Evolutionary conservation across 2,888 invertebrate species (phyloP).

Genomic region (Pammene aurita): DNA sequence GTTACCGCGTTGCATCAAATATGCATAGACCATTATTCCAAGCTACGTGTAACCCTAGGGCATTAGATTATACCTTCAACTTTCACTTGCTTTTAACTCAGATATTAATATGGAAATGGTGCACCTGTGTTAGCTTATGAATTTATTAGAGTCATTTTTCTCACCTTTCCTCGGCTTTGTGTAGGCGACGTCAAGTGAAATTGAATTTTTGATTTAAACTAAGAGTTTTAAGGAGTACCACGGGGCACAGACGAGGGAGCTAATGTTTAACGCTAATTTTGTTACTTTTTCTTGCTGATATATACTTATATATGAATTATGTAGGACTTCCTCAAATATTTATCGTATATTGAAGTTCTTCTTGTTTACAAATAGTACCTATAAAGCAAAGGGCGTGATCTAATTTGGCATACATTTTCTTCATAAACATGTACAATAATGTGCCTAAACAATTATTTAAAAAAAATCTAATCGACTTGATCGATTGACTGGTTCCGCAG

Average conservation of each 20-base stretch:
- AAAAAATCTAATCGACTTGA: too few species aligned
- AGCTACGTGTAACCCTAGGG: conserved; percentile 15
- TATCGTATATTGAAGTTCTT: too few species aligned
- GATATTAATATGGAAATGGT: conserved; percentile 37
- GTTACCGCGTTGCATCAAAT: background rate
- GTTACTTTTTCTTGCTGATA: background rate
- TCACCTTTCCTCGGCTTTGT: conserved; percentile 18
- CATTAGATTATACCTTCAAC: conserved; percentile 14
- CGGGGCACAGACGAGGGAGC: background rate
- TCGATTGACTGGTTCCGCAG: too few species aligned
- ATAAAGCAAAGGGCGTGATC: too few species aligned
- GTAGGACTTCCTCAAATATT: too few species aligned
- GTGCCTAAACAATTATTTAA: too few species aligned
- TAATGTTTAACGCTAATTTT: conserved; percentile 2
- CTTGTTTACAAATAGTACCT: too few species aligned
- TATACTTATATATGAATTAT: background rate
- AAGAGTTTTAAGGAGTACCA: conserved; percentile 6
- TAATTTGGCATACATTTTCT: too few species aligned
- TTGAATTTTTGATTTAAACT: conserved; percentile 27
- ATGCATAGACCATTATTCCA: conserved; percentile 5
- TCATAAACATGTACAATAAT: too few species aligned
- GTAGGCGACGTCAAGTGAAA: conserved; percentile 19
- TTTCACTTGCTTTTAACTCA: conserved; percentile 32
- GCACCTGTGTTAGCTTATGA: conserved; percentile 35
- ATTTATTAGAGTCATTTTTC: conserved; percentile 30